Evolutionary conservation across 2,888 invertebrate species (phyloP), one percentile per base, ranked within the genome.

Genomic region (Gortyna flavago): DNA sequence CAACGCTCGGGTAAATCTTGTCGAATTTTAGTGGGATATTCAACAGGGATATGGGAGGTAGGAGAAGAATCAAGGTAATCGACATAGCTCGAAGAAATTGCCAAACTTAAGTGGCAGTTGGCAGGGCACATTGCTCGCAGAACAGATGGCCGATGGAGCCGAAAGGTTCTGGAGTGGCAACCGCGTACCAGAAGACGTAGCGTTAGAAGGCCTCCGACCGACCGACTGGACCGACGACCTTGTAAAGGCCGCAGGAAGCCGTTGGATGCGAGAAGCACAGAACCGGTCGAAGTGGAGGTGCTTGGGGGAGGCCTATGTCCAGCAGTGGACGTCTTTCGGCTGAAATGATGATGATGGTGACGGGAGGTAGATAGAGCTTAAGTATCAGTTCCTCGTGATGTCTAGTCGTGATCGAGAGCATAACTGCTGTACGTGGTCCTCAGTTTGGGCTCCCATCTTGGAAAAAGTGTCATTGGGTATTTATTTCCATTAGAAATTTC

Each of bases 1-100:
- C 72, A 77, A 65, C 35, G 67, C 66, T 76, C 21, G 25, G 18
- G 57, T 38, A 35, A 62, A 61, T 61, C 11, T 32, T 57, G 35
- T 29, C 16, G 13, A 70, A 51, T 64, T 21, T 41, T 6, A 57
- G 38, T 32, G 32, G 18, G 29, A 7, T 3, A 2, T 29, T 18
- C 29, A 16, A 59, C 29, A 1, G 62, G 21, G 21, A 35, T 62
- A 21, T 25, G 35, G 21, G 35, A 62, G 21, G 21, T 32, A 21
- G 9, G 9, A n/a, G n/a, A 4, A 54, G 25, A 57, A 5, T 11
- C 11, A n/a, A n/a, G 54, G 54, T 57, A n/a, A 25, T 25, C 8
- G 8, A 44, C 16, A 44, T 44, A 44, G 16, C 5, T 16, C 16
- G 44, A 44, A 44, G 44, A 16, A 41, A 44, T 44, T 44, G 16